Percentiles rank a stretch among this genome's conserved stretches.
phyloP scores from a whole-genome alignment of 2,113 vertebrate genomes.

The Triplophysa dalaica region DNA sequence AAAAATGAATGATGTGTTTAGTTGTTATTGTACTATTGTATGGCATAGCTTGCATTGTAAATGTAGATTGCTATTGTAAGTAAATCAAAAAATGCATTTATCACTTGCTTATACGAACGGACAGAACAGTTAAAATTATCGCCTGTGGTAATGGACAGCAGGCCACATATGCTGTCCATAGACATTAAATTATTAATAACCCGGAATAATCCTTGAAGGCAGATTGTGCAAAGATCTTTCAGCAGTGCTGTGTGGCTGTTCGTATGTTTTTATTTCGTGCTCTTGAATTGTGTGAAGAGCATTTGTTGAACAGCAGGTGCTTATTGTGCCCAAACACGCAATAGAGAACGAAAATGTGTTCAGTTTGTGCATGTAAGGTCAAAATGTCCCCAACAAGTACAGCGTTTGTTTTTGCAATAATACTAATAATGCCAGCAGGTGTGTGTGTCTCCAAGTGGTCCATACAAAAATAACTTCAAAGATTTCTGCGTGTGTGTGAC shows the following conservation, averaged over 20 bases:
- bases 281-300: neutral
- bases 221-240: neutral
- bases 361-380: neutral
- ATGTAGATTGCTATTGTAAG: too few species aligned
- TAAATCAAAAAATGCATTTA: neutral
- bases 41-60: too few species aligned
- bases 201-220: neutral
- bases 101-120: neutral
- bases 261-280: neutral
- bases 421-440: too few species aligned
- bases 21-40: neutral
- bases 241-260: neutral
- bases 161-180: neutral
- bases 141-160: neutral
- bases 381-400: too few species aligned
- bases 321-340: neutral
- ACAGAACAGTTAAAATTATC: neutral
- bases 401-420: too few species aligned
- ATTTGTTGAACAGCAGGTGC: slow-evolving; percentile 11
- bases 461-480: too few species aligned
- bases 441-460: too few species aligned
- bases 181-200: neutral
- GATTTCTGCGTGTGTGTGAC: neutral
- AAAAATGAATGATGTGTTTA: neutral
- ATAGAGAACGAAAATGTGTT: neutral